Evolutionary conservation across 2,888 invertebrate genomes (phyloP), one percentile per base, ranked within the genome.

Genomic region (Salticus scenicus): DNA sequence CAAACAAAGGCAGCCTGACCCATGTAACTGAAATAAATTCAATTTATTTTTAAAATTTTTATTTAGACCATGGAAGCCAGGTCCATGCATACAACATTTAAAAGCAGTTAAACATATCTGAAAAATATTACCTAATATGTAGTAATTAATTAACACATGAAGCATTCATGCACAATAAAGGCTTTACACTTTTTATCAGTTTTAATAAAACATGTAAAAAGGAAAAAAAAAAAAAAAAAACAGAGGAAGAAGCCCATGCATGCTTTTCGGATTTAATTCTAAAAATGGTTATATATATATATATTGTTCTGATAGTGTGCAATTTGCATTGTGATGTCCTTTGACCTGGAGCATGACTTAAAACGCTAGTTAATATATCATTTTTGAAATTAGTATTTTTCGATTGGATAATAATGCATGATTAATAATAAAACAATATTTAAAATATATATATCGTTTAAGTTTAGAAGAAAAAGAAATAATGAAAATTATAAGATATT

Each of bases 1-100:
- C n/a, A n/a, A n/a, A n/a, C n/a, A 57, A n/a, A 74, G 78, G 84
- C 74, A 85, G 84, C 74, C 84, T 79, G 84, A 85, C 84, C 84
- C 84, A 79, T 77, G 42, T 63, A 37, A 67, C 24, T 12, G n/a
- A n/a, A 14, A 64, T 28, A 41, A 17, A 12, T 42, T 24, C 33
- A 85, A 37, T 70, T 51, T 20, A 74, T 51, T 69, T 20, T 24
- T 67, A n/a, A 47, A 69, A 1, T 73, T 77, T 73, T 31, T 70
- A 41, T 69, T 37, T 42, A 47, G 78, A 72, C 57, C 51, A 76
- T 30, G 70, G 69, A 77, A 69, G 83, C 74, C 47, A 74, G 84
- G 31, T 79, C 74, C 84, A 85, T 85, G 84, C 84, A 85, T 63
- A 85, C 84, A 85, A 85, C 78, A 79, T 64, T 85, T 57, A 79